Evolutionary conservation across 1,140 invertebrate species (phyloP), one percentile per base, ranked within the genome.

Genomic region (silkworm (Bombyx mori)): DNA sequence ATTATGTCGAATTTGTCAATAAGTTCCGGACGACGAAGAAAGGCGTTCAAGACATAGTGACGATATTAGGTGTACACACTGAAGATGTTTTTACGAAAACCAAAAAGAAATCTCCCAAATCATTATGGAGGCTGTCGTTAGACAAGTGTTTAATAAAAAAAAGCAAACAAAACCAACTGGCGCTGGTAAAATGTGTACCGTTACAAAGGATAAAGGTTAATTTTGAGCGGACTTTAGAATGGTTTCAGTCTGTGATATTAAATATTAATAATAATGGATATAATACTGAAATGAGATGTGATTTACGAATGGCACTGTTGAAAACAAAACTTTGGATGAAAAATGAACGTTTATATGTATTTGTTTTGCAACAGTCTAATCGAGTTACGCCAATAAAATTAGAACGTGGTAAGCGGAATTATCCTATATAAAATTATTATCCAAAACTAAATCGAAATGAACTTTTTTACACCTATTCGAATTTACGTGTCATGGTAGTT

Each of bases 1-100:
- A 82, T 65, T 86, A 86, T 62, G 79, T 81, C 6, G 69, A 78
- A 48, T 77, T 86, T 52, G 58, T 84, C 22, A 77, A 73, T 55
- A 74, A 80, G 54, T 68, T 72, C 57, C 68, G 75, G 18, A 67
- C 76, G 0, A 62, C 73, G 10, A 73, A 63, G 44, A 78, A 71
- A 54, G 73, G 75, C 12, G 65, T 83, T 35, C 71, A 78, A 57
- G 79, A 83, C 52, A 79, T 83, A 42, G 75, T 82, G 18, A 79
- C 75, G 45, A 64, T 86, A 58, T 63, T 86, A 58, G 79, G 80
- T 35, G 61, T 86, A 42, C 81, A 86, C 55, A 74, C 60, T 3
- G 75, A 82, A 53, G 71, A 79, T 50, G 61, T 70, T 53, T 57
- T 71, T 35, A 56, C 61, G 5, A 65, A 71, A 49, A 67, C 51